A percentile compares a stretch with the other conserved stretches of the same genome.
Evolutionary conservation across 2,797 vertebrate genomes (phyloP).

Genomic region (Cyclura pinguis): DNA sequence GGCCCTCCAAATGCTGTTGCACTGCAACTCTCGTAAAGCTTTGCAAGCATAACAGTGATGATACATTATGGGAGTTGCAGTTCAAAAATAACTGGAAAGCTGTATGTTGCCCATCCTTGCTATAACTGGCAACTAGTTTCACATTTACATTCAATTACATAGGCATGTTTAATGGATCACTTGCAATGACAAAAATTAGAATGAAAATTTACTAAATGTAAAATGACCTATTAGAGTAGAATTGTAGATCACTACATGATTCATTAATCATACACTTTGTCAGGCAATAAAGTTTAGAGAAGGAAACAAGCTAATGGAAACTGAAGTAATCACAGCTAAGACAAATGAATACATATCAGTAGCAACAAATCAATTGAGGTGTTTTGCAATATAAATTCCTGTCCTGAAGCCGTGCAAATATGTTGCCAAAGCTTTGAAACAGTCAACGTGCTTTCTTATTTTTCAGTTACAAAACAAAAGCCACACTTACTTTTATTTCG

Average conservation of each 20-base stretch:
- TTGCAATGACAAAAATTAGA: not conserved
- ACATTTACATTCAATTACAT: not conserved
- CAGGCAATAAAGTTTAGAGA: not conserved
- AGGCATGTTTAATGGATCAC: not conserved
- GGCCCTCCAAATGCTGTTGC: no score
- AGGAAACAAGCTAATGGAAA: slow-evolving; percentile 24
- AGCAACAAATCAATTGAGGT: not conserved
- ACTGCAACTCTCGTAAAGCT: no score
- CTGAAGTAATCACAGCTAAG: not conserved
- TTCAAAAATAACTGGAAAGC: no score
- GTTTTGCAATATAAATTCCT: not conserved
- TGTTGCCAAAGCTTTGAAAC: not conserved
- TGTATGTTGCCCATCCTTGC: no score
- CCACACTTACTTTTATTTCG: not conserved
- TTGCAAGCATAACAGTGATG: no score
- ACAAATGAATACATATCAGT: slow-evolving; percentile 20
- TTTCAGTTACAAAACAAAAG: slow-evolving; percentile 23
- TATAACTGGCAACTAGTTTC: not conserved
- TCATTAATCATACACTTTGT: not conserved
- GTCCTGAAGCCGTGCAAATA: slow-evolving; percentile 37
- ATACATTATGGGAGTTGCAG: no score
- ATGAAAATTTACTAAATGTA: not conserved
- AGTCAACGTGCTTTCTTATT: not conserved
- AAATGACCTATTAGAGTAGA: not conserved
- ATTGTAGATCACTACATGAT: slow-evolving; percentile 14